phyloP scores from a whole-genome alignment of 2,113 vertebrate species.

The Microcebus lehilahytsara region DNA sequence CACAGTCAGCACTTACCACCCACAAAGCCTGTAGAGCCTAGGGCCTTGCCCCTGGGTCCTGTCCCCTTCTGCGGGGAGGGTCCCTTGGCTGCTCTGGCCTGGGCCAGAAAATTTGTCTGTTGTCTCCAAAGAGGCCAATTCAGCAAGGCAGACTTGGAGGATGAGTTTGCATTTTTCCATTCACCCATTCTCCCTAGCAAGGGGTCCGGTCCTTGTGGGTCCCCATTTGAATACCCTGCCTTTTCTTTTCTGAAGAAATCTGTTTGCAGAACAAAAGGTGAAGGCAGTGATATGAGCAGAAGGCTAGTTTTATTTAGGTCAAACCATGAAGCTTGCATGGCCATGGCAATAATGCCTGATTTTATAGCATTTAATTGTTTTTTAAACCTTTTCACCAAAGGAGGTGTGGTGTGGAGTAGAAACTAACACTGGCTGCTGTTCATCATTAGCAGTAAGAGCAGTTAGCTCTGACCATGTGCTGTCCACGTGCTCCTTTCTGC shows the following conservation, averaged over 20 bases:
- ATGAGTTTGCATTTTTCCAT: fast-evolving
- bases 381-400: not conserved
- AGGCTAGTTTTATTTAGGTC: not conserved
- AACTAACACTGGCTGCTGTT: not conserved
- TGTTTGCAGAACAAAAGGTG: not conserved
- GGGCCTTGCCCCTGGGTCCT: not conserved
- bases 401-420: not conserved
- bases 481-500: not conserved
- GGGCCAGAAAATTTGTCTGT: not conserved
- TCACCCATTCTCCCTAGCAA: not conserved
- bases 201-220: not conserved
- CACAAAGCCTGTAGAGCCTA: not conserved
- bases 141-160: not conserved
- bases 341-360: not conserved
- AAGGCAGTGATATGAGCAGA: not conserved
- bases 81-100: not conserved
- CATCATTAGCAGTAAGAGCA: not conserved
- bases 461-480: not conserved
- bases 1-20: not conserved
- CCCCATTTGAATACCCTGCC: not conserved
- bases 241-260: not conserved
- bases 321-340: not conserved
- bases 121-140: not conserved
- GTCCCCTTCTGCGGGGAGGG: too few species aligned
- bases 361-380: not conserved